phyloP scores from a whole-genome alignment of 1,140 invertebrate species.

The Neodiprion pinetum region DNA sequence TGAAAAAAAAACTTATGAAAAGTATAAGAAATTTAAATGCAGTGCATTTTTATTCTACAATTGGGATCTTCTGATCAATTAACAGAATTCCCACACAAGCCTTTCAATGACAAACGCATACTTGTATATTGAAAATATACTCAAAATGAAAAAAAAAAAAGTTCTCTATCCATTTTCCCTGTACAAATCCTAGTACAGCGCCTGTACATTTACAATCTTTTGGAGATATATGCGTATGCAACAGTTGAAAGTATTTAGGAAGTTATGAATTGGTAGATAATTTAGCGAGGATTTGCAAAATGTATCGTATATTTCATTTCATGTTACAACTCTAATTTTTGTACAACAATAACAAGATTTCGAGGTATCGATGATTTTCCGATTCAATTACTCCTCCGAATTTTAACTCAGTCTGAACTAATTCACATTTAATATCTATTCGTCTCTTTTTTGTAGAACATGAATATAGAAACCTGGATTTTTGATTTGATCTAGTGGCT shows the following conservation, averaged over 20 bases:
- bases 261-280: too few relatives aligned
- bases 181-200: background rate
- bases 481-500: conserved; percentile 68
- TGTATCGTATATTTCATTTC: too few relatives aligned
- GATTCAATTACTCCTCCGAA: background rate
- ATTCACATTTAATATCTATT: too few relatives aligned
- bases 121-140: conserved; percentile 8
- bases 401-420: too few relatives aligned
- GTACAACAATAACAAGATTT: background rate
- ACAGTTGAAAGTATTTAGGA: too few relatives aligned
- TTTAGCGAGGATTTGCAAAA: too few relatives aligned
- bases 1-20: background rate
- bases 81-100: conserved; percentile 5
- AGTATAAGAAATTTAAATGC: background rate
- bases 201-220: too few relatives aligned
- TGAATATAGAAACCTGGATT: conserved; percentile 86
- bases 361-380: background rate
- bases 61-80: background rate
- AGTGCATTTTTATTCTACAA: conserved; percentile 5
- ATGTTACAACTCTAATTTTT: background rate
- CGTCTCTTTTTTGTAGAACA: conserved; percentile 72
- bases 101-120: conserved; percentile 7
- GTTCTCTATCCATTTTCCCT: background rate
- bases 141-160: background rate
- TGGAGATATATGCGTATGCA: too few relatives aligned